Evolutionary conservation across 2,888 invertebrate genomes (phyloP), one percentile per base, ranked within the genome.

Genomic region (Acanthosepion lycidas): DNA sequence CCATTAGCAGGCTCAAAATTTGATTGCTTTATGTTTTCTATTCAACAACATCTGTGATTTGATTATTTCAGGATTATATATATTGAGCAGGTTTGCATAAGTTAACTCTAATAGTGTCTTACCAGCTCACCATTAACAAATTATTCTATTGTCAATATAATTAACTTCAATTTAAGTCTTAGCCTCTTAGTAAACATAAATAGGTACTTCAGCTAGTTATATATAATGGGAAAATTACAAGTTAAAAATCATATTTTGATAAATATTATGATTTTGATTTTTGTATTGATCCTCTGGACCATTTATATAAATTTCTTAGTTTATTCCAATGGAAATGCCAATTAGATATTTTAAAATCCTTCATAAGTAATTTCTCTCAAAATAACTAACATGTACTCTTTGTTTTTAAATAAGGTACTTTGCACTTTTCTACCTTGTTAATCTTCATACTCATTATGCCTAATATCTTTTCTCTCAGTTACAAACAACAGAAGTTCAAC

Each of bases 401-500:
- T 59, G 59, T 59, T 23, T 59, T 59, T 6, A 59, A 59, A 23
- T 59, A 59, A 59, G 20, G 20, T 59, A 23, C 8, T 78, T 78
- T 33, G 15, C 15, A 33, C 15, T 59, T 78, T n/a, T 78, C 18
- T 78, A 18, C n/a, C 78, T 78, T 18, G 23, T 26, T 64, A 64
- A 28, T 23, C 28, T 64, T 64, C 6, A 1, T 64, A 78, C 78
- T 78, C 15, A 15, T 78, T 78, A 64, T 55, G 0, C 28, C n/a
- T 94, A 6, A 26, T 26, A 0, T 26, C 5, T n/a, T 93, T 28
- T 94, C 95, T 98, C 98, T 95, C 97, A 99, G 99, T 97, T 99
- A 99, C 97, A 99, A 99, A 97, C 99, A 99, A 97, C 98, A 99
- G 96, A 99, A 99, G 97, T 99, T 99, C 97, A 99, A 99, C 98